These are phyloP conservation scores for Phenganax subtilis DNA, from an alignment of 92 coral and sea anemone genomes.

Conservation along the genomic window DNA sequence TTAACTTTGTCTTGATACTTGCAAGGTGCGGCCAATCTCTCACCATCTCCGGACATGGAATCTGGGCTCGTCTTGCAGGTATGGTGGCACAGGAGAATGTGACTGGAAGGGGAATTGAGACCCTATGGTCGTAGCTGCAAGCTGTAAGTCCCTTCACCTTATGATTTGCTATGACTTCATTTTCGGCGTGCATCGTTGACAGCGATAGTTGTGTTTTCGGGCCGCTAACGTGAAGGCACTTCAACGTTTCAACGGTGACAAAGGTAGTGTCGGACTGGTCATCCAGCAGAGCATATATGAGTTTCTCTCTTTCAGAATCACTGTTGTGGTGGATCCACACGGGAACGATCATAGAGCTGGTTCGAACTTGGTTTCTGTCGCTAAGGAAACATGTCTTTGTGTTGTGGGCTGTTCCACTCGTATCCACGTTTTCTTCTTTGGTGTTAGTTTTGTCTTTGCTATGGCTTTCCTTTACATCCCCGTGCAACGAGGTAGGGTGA, in stretches of 20 bases:
- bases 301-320: slow-evolving; percentile 25
- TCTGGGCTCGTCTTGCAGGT: slow-evolving; percentile 43
- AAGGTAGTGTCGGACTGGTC: slow-evolving; percentile 57
- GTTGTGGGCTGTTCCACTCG: background rate
- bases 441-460: background rate
- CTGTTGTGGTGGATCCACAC: slow-evolving; percentile 50
- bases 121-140: slow-evolving; percentile 25
- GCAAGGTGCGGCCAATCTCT: slow-evolving; percentile 48
- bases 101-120: slow-evolving; percentile 39
- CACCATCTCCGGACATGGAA: slow-evolving; percentile 43
- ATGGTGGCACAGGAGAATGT: slow-evolving; percentile 34
- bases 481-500: slow-evolving; percentile 55
- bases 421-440: slow-evolving; percentile 7
- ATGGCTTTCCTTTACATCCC: slow-evolving; percentile 41
- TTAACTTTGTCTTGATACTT: slow-evolving; percentile 25
- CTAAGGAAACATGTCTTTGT: background rate
- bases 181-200: slow-evolving; percentile 46
- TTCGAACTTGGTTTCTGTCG: slow-evolving; percentile 15
- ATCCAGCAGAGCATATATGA: slow-evolving; percentile 56
- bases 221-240: slow-evolving; percentile 40
- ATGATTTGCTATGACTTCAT: slow-evolving; percentile 36
- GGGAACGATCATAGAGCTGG: slow-evolving; percentile 56
- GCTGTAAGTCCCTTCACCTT: slow-evolving; percentile 45
- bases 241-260: slow-evolving; percentile 8
- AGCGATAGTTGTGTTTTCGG: slow-evolving; percentile 42